A percentile compares a stretch with the other conserved stretches of the same genome.
Evolutionary conservation across 2,797 vertebrate species (phyloP).

Genomic region (Emys orbicularis): DNA sequence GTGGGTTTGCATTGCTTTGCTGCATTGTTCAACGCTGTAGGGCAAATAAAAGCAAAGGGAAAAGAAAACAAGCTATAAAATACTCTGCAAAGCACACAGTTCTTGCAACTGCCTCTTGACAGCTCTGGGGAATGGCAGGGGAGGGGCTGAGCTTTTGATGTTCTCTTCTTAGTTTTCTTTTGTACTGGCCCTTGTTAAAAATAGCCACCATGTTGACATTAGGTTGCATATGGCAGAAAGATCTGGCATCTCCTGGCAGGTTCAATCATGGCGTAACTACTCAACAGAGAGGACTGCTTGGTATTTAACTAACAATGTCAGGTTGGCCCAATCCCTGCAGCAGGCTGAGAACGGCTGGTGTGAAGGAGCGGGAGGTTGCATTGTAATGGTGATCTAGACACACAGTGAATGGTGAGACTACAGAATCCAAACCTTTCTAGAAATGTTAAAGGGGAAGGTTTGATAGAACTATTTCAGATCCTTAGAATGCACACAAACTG

Average conservation of each 20-base stretch:
- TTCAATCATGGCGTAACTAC: background rate
- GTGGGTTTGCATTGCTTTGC: constrained; percentile 60
- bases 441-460: background rate
- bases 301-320: background rate
- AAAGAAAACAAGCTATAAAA: constrained; percentile 84
- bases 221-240: constrained; percentile 56
- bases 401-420: background rate
- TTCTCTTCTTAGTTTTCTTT: constrained; percentile 56
- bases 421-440: background rate
- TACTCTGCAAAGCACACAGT: constrained; percentile 74
- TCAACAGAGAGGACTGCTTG: background rate
- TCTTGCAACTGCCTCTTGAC: constrained; percentile 71
- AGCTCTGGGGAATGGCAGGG: constrained; percentile 57
- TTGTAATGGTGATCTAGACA: background rate
- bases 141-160: constrained; percentile 76
- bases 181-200: constrained; percentile 71
- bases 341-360: accelerated
- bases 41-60: constrained; percentile 82
- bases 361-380: accelerated
- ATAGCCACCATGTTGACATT: constrained; percentile 63
- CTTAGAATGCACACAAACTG: background rate
- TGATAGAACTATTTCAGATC: background rate
- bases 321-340: accelerated
- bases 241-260: background rate
- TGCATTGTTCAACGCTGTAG: constrained; percentile 73